phyloP scores from a whole-genome alignment of 2,888 invertebrate species.

The Phlogophora meticulosa region DNA sequence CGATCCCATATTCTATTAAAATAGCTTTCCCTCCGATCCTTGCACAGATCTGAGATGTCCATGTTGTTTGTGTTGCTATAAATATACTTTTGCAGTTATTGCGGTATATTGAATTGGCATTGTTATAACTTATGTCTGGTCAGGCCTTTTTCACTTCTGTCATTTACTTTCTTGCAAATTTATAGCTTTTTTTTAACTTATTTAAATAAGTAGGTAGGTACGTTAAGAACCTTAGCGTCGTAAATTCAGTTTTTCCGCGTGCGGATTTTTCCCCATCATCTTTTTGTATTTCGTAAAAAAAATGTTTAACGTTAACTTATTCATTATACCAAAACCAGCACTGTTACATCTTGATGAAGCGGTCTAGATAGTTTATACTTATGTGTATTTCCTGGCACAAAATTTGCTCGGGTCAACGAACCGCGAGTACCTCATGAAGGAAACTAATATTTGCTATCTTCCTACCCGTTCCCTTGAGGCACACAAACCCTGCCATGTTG shows the following conservation, averaged over 20 bases:
- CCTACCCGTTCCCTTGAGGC: conserved; percentile 85
- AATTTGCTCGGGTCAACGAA: conserved; percentile 87
- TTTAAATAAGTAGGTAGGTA: too few relatives aligned
- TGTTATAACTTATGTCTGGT: not conserved
- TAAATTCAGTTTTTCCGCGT: not conserved
- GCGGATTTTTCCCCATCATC: not conserved
- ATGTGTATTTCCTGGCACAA: conserved; percentile 72
- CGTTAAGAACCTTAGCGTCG: too few relatives aligned
- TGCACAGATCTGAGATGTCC: conserved; percentile 8
- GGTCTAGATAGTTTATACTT: conserved; percentile 75
- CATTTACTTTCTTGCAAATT: conserved; percentile 1
- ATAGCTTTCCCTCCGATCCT: conserved; percentile 40
- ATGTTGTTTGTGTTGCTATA: conserved; percentile 5
- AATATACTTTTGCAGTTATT: not conserved
- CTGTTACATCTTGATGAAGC: conserved; percentile 58
- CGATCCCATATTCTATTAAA: conserved; percentile 70
- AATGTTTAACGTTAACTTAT: conserved; percentile 16
- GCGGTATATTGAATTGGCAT: not conserved
- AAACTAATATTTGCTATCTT: conserved; percentile 88
- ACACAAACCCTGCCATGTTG: conserved; percentile 80
- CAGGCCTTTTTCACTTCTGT: not conserved
- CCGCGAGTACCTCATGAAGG: conserved; percentile 83
- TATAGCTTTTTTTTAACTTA: too few relatives aligned
- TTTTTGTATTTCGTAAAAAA: conserved; percentile 3
- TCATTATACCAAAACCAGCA: conserved; percentile 28